These are phyloP conservation scores for Carduelis carduelis DNA, from an alignment of 2,797 vertebrate species.

Conservation along the genomic window DNA sequence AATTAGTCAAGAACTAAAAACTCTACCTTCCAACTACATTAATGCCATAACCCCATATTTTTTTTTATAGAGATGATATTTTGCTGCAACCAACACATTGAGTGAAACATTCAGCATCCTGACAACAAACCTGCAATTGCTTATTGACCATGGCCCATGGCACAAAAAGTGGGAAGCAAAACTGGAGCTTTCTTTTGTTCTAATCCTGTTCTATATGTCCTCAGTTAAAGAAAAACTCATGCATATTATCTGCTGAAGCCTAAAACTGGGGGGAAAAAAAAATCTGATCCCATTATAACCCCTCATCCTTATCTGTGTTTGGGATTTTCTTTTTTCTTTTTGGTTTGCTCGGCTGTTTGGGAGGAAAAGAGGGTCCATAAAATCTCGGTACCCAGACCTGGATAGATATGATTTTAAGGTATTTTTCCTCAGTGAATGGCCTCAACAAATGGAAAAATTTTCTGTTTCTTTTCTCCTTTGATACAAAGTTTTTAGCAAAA, in stretches of 20 bases:
- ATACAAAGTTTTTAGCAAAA: neutral
- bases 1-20: neutral
- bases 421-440: neutral
- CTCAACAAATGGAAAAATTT: neutral
- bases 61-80: neutral
- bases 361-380: fast-evolving
- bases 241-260: neutral
- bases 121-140: neutral
- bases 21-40: neutral
- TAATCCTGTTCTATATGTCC: neutral
- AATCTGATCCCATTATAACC: constrained; percentile 6
- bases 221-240: neutral
- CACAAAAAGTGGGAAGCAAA: neutral
- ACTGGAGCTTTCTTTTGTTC: neutral
- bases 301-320: neutral
- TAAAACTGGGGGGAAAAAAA: neutral
- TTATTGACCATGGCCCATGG: neutral
- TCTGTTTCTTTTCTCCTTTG: neutral
- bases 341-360: neutral
- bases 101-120: neutral
- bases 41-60: neutral
- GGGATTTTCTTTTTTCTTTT: neutral
- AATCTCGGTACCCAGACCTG: neutral
- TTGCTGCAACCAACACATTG: neutral
- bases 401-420: neutral